Base-by-base conservation (phyloP, 2,113 vertebrate species). In the Anoura caudifer region DNA sequence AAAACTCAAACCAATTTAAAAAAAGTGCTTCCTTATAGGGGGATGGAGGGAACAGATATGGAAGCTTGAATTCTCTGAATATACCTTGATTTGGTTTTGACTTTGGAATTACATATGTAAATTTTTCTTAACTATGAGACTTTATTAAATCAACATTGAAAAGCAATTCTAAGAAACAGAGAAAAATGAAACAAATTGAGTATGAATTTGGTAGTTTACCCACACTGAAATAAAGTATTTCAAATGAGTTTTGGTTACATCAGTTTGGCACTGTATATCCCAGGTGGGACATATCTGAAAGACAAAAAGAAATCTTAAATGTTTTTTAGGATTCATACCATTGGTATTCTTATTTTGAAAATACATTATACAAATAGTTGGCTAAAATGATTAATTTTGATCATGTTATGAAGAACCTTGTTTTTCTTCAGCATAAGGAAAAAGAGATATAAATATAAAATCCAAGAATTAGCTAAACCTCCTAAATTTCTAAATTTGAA, bases 121-220 rank as follows among this genome's bases (percentile, higher is more conserved):
- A 67, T 33, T 82, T 63, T 75, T 82, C 88, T 41, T 83, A 59
- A 83, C 38, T 76, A 61, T 82, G 41, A 67, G 67, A 67, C 38
- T 82, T 80, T 63, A 82, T 75, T 65, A 92, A 88, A 76, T 81
- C 31, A 88, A n/a, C 77, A 76, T 56, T 92, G 69, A 76, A 87
- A 56, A 67, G 13, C 8, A 67, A 4, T 82, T 75, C 12, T 81
- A 54, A 88, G 56, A 75, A 88, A n/a, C 13, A 50, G 14, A 88
- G 76, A 26, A 73, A 94, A 92, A 65, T 95, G 45, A 95, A 92
- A 33, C 52, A 63, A 82, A 87, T 38, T 65, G 47, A 47, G 17
- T 33, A 75, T 47, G 65, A 31, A 50, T 26, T 69, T 76, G 65
- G 70, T 67, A n/a, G 26, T 38, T 83, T 73, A 69, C 5, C 13